Percentiles rank a stretch among this genome's conserved stretches.
These are phyloP conservation scores for Tyto alba DNA, from an alignment of 2,113 vertebrate genomes.

Conservation along the genomic window DNA sequence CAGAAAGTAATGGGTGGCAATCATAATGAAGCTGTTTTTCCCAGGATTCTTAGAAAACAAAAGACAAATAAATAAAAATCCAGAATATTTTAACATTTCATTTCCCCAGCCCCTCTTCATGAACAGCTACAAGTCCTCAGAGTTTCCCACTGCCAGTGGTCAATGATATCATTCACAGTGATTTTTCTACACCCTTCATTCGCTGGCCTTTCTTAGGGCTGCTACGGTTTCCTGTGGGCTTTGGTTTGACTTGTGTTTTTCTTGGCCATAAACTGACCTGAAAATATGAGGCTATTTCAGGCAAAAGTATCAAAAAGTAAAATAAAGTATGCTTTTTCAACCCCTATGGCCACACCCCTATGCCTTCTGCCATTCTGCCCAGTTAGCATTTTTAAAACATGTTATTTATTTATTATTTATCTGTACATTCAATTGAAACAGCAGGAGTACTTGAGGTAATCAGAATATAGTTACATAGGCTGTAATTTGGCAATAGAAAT, in stretches of 20 bases:
- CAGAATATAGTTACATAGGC: not conserved
- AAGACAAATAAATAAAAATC: slow-evolving; percentile 39
- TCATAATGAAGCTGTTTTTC: slow-evolving; percentile 3
- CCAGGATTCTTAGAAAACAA: slow-evolving; percentile 56
- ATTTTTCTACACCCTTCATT: slow-evolving; percentile 47
- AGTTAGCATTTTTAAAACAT: not conserved
- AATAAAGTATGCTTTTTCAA: slow-evolving; percentile 14
- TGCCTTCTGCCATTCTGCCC: not conserved
- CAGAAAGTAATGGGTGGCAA: slow-evolving; percentile 37
- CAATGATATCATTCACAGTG: slow-evolving; percentile 42
- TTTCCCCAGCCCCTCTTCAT: not conserved
- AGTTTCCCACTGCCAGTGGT: slow-evolving; percentile 48
- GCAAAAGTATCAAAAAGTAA: slow-evolving; percentile 6
- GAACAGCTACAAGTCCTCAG: not conserved
- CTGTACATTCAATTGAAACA: not conserved
- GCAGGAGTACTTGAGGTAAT: not conserved
- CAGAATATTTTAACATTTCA: slow-evolving; percentile 48
- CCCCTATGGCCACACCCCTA: not conserved
- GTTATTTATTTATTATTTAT: not conserved
- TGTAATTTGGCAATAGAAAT: not conserved
- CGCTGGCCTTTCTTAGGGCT: slow-evolving; percentile 24
- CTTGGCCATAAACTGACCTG: slow-evolving; percentile 29
- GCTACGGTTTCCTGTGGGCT: slow-evolving; percentile 51
- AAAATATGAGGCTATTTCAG: slow-evolving; percentile 59
- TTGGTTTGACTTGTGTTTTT: slow-evolving; percentile 48